These are phyloP conservation scores for Dysidea cf. avara DNA, from an alignment of 37 sponge, comb jelly and placozoan genomes.

Conservation along the genomic window DNA sequence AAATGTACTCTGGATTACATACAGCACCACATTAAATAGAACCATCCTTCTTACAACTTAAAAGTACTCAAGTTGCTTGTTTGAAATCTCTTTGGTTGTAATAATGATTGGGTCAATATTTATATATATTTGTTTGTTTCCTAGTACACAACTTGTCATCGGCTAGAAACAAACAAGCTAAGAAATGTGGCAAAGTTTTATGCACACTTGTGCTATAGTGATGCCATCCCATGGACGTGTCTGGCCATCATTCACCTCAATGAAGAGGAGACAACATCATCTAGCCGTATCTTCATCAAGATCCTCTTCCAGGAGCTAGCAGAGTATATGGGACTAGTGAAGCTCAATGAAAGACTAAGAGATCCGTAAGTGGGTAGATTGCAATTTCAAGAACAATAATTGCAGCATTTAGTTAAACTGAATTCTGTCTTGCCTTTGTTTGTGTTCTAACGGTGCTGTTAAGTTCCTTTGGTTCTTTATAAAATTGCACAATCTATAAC, in stretches of 20 bases:
- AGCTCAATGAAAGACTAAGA: slow-evolving; percentile 82
- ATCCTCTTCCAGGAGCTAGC: slow-evolving; percentile 97
- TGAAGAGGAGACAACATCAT: slow-evolving; percentile 97
- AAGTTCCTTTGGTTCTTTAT: too few species aligned
- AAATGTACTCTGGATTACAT: too few species aligned
- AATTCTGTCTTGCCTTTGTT: too few species aligned
- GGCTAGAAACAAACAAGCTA: slow-evolving; percentile 96
- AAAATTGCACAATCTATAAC: too few species aligned
- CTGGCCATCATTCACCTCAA: slow-evolving; percentile 89
- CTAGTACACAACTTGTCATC: slow-evolving; percentile 88
- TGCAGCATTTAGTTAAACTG: too few species aligned
- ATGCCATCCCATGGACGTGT: slow-evolving; percentile 96
- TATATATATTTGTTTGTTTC: background rate
- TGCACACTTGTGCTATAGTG: slow-evolving; percentile 89
- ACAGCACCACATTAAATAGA: too few species aligned
- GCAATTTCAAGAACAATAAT: too few species aligned
- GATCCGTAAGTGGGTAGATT: slow-evolving; percentile 67
- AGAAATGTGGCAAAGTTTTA: slow-evolving; percentile 93
- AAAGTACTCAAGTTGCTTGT: too few species aligned
- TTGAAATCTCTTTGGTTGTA: too few species aligned
- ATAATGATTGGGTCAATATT: too few species aligned
- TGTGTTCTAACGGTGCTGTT: too few species aligned
- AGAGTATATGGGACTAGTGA: slow-evolving; percentile 90
- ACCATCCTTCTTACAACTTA: too few species aligned
- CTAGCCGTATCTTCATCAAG: slow-evolving; percentile 98